Conservation (phyloP, 1,140 invertebrate genomes). For the Eurosta solidaginis region DNA sequence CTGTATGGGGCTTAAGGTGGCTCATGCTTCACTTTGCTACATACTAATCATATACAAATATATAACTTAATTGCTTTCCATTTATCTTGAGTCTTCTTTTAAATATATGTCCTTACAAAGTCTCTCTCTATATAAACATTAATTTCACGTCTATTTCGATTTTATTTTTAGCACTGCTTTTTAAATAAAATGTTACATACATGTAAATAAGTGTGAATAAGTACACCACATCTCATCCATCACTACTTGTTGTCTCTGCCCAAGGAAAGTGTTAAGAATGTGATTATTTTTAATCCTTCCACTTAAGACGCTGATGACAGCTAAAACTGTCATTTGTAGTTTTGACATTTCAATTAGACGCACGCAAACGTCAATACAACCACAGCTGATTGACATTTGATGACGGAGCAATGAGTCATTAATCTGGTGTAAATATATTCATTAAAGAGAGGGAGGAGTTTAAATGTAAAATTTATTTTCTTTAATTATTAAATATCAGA, state of each 20-base stretch:
- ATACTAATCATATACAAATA: too few species aligned
- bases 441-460: not conserved
- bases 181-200: too few species aligned
- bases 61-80: too few species aligned
- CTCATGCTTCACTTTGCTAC: too few species aligned
- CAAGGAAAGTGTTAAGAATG: not conserved
- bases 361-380: not conserved
- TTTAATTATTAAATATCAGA: too few species aligned
- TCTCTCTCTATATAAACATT: too few species aligned
- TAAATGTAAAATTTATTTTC: not conserved
- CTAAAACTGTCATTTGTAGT: not conserved
- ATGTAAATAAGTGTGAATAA: too few species aligned
- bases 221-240: too few species aligned
- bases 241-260: too few species aligned
- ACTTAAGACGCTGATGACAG: not conserved
- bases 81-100: not conserved
- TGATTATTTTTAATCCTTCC: slow-evolving; percentile 26
- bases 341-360: slow-evolving; percentile 21
- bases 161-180: too few species aligned
- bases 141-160: too few species aligned
- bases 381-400: not conserved
- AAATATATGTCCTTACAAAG: not conserved
- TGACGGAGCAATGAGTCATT: not conserved
- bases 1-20: not conserved
- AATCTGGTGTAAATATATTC: not conserved